Base-by-base conservation (phyloP, 2,888 invertebrate species). In the Parnassius apollo region DNA sequence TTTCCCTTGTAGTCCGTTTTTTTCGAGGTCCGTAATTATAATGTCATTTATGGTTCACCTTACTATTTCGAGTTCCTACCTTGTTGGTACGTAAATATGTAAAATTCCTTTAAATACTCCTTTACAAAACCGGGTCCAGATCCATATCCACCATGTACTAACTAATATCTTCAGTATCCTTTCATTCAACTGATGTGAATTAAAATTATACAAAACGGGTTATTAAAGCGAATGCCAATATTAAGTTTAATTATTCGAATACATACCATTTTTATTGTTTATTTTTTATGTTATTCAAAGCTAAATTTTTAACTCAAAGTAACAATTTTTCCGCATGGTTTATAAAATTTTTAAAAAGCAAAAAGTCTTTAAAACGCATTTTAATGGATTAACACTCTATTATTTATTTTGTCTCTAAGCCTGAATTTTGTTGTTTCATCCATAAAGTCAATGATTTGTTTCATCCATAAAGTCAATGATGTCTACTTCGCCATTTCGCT, bases 61-160 rank as follows among this genome's bases (percentile, higher is more conserved):
- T 13, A 46, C 49, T 62, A 59, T 55, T 42, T 55, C 35, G 11
- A 54, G 49, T 25, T 18, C 53, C 10, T 9, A 46, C 57, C 45
- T 42, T 7, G 25, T n/a, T 44, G 54, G 22, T 55, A 61, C 49
- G 22, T 49, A 53, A 54, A 54, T 62, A 25, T 42, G n/a, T 58
- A 50, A 42, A 58, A 42, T 8, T 42, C n/a, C 51, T 59, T 54
- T 58, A 45, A 25, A 42, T 22, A 25, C 45, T 35, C 57, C 11
- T 59, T 53, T 18, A 59, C 44, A 44, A 59, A 63, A 63, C 59
- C 59, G 55, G 59, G 52, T 12, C 35, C 51, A 59, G 63, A 59
- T 12, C 35, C 51, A 59, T 63, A 63, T 63, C 63, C 45, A 12
- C 11, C 45, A 44, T 61, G 61, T 51, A 61, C 35, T 4, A 7